These are phyloP conservation scores for Coelogynopora nodosa DNA, from an alignment of 2,888 invertebrate genomes.

Conservation along the genomic window DNA sequence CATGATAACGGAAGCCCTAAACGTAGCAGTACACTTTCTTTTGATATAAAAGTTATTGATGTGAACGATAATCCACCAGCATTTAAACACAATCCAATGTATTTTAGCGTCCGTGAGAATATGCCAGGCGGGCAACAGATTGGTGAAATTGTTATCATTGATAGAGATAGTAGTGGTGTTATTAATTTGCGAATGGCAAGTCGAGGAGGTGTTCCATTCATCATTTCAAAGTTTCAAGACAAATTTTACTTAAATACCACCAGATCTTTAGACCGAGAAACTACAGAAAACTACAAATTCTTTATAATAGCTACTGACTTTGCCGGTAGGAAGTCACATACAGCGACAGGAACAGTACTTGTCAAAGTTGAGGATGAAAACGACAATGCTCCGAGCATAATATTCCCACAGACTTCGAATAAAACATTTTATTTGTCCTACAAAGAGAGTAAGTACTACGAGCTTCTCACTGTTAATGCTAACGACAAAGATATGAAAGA, in stretches of 20 bases:
- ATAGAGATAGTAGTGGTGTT: neutral
- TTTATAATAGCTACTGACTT: conserved; percentile 34
- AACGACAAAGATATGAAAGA: conserved; percentile 29
- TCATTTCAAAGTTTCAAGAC: neutral
- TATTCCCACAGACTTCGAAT: conserved; percentile 41
- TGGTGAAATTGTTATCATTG: conserved; percentile 39
- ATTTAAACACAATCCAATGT: conserved; percentile 33
- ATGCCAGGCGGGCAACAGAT: conserved; percentile 6
- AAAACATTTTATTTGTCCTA: conserved; percentile 44
- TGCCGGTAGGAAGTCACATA: conserved; percentile 25
- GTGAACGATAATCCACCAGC: conserved; percentile 42
- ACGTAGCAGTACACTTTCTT: neutral
- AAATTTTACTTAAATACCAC: conserved; percentile 45
- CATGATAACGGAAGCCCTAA: conserved; percentile 36
- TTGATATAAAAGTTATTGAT: conserved; percentile 34
- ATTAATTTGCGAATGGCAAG: conserved; percentile 17
- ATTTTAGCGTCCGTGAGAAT: conserved; percentile 37
- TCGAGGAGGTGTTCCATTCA: conserved; percentile 23
- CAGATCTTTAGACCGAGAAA: conserved; percentile 39
- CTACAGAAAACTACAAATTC: conserved; percentile 30
- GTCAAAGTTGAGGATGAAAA: conserved; percentile 42
- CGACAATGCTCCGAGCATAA: conserved; percentile 43
- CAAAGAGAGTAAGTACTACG: neutral
- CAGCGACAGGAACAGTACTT: conserved; percentile 11
- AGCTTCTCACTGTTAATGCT: conserved; percentile 41